Conservation (phyloP, 2,113 vertebrate genomes). For the Physeter macrocephalus region DNA sequence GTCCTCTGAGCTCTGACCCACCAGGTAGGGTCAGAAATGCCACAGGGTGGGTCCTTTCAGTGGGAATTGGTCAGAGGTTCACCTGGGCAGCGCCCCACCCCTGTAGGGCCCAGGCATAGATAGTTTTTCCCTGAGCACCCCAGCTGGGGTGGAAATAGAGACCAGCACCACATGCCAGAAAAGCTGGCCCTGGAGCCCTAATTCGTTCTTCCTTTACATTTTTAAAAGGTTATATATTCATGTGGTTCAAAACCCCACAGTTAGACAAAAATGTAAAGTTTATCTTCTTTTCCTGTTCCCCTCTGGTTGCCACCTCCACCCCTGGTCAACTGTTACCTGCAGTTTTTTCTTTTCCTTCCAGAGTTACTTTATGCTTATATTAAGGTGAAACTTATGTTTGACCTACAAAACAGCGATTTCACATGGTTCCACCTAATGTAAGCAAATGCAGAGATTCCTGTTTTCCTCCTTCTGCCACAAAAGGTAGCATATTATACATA, state of each 20-base stretch:
- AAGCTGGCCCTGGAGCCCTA: neutral
- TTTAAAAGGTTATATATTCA: neutral
- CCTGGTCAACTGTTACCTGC: neutral
- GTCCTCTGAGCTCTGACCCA: neutral
- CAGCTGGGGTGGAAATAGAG: neutral
- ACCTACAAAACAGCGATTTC: neutral
- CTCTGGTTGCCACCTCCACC: neutral
- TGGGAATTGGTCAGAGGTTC: neutral
- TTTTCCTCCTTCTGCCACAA: neutral
- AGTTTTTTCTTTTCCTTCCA: neutral
- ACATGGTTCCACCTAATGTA: no score
- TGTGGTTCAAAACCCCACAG: neutral
- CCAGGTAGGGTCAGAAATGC: neutral
- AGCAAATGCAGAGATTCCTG: neutral
- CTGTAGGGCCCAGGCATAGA: no score
- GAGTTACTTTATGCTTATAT: neutral
- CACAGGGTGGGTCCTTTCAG: no score
- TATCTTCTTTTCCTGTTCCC: neutral
- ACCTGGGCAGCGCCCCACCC: no score
- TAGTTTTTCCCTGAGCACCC: neutral
- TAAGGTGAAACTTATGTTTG: neutral
- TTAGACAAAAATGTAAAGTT: neutral
- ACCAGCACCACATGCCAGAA: fast-evolving
- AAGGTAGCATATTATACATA: neutral
- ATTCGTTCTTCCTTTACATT: neutral